Percentiles rank a stretch among this genome's conserved stretches.
Conservation (phyloP, 1,140 invertebrate genomes). For the Euschistus heros region DNA sequence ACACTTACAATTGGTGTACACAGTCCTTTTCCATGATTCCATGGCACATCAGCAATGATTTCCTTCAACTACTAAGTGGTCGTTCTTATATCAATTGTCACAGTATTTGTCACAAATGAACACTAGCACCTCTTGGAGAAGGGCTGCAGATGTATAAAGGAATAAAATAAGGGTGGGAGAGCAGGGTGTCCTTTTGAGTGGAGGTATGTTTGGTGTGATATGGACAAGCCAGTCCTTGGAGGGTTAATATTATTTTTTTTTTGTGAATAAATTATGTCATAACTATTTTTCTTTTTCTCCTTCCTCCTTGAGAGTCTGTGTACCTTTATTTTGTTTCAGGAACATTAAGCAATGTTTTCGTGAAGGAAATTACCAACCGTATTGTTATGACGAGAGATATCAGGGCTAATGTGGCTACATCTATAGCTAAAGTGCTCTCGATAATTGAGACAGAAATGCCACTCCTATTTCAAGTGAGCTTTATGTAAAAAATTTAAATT, state of each 20-base stretch:
- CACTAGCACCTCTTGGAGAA: too few species aligned
- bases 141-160: too few species aligned
- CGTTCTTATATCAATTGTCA: not conserved
- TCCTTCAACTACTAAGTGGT: not conserved
- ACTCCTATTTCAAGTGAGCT: slow-evolving; percentile 44
- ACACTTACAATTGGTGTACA: not conserved
- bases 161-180: too few species aligned
- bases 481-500: slow-evolving; percentile 9
- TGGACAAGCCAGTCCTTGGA: too few species aligned
- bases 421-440: slow-evolving; percentile 45
- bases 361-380: slow-evolving; percentile 47
- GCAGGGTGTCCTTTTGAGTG: too few species aligned
- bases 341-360: slow-evolving; percentile 48
- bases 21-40: not conserved
- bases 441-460: slow-evolving; percentile 44
- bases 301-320: too few species aligned
- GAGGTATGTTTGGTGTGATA: too few species aligned
- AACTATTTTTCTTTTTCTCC: too few species aligned
- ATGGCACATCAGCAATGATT: too few species aligned
- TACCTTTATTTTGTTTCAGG: slow-evolving; percentile 36
- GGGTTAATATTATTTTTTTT: too few species aligned
- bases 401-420: slow-evolving; percentile 46
- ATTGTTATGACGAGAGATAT: slow-evolving; percentile 55
- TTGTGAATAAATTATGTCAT: too few species aligned
- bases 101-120: not conserved